These are phyloP conservation scores for Coboldia fuscipes DNA, from an alignment of 1,140 invertebrate genomes.

Conservation along the genomic window DNA sequence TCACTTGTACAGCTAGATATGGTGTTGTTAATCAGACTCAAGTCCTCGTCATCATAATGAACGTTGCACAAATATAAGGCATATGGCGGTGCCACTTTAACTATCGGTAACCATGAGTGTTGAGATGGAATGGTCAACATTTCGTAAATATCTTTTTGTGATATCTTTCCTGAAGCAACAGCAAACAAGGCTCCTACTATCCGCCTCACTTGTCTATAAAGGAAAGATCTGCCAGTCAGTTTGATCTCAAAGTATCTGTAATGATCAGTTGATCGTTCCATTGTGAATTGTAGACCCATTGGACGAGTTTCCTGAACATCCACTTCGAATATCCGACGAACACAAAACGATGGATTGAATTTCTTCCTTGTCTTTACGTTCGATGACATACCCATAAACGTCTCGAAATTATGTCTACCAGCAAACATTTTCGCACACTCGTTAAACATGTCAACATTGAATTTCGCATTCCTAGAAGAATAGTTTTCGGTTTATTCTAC, in stretches of 20 bases:
- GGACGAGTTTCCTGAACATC: conserved; percentile 23
- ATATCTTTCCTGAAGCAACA: conserved; percentile 31
- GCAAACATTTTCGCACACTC: conserved; percentile 29
- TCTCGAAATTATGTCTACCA: conserved; percentile 43
- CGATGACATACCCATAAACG: conserved; percentile 26
- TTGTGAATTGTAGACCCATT: conserved; percentile 18
- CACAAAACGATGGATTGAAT: conserved; percentile 21
- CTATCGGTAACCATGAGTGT: conserved; percentile 32
- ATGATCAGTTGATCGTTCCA: conserved; percentile 14
- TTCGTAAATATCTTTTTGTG: conserved; percentile 32
- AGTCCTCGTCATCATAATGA: conserved; percentile 34
- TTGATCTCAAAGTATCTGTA: conserved; percentile 42
- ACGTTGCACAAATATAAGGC: conserved; percentile 47
- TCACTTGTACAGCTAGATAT: too few relatives aligned
- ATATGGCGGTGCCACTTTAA: conserved; percentile 28
- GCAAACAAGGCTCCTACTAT: conserved; percentile 40
- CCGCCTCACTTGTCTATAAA: conserved; percentile 50
- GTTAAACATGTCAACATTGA: conserved; percentile 32
- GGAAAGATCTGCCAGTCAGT: conserved; percentile 35
- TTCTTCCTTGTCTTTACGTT: conserved; percentile 11
- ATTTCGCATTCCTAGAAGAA: conserved; percentile 24
- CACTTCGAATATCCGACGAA: conserved; percentile 24
- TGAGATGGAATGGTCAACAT: conserved; percentile 54
- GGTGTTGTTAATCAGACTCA: too few relatives aligned
- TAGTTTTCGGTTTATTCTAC: conserved; percentile 3